Evolutionary conservation across 2,888 invertebrate species (phyloP), one percentile per base, ranked within the genome.

Genomic region (Hypercompe scribonia): DNA sequence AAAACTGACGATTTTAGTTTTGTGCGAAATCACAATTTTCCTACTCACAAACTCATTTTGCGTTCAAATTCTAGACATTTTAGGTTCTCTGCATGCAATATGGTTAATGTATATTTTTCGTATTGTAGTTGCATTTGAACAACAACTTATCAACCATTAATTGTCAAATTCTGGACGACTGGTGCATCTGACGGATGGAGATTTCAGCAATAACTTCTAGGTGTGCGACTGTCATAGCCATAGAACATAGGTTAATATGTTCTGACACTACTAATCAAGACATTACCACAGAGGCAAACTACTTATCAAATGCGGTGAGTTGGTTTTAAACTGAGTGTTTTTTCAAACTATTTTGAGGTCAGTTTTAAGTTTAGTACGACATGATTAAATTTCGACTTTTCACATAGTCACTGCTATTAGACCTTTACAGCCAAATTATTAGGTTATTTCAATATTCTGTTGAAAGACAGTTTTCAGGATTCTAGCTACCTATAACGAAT

Each of bases 211-310:
- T 78, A 98, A 98, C 89, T 97, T 97, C 0, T 98, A 97, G 97
- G 92, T 93, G n/a, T 98, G 98, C 86, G 97, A 98, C 88, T 97
- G 97, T 86, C 95, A 96, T 71, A 97, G 97, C 86, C 97, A 97
- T 87, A 97, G 97, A 96, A 93, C 98, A n/a, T n/a, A n/a, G 88
- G 96, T 98, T 15, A 95, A 96, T n/a, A n/a, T 33, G 96, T 96
- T 3, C 89, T 98, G 64, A 95, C 97, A 18, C 96, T 96, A 0
- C 88, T 96, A 73, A 91, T 97, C 33, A 83, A 86, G 2, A 87
- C 84, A 28, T 89, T 91, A 1, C 87, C 90, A 1, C 89, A 92
- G 61, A 89, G 88, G 0, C 82, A 81, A 1, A 91, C 92, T 0
- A 81, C 92, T 0, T 83, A 87, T 33, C 89, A 91, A 79, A 92